A percentile compares a stretch with the other conserved stretches of the same genome.
These are phyloP conservation scores for Parapsyche elsis DNA, from an alignment of 1,140 invertebrate genomes.

Conservation along the genomic window DNA sequence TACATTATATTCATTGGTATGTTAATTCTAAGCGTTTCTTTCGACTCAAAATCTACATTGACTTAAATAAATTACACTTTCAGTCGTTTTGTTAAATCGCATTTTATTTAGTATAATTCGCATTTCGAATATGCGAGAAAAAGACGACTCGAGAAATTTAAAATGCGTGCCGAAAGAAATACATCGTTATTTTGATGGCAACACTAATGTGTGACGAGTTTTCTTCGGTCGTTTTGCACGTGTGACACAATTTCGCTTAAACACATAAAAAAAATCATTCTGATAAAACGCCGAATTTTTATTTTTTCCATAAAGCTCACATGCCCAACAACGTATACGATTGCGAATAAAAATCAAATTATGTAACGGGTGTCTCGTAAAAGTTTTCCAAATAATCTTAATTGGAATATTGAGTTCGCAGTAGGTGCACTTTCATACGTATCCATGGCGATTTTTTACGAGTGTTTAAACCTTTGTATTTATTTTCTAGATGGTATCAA, in stretches of 20 bases:
- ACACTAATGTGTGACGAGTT: background rate
- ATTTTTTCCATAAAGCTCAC: too few relatives aligned
- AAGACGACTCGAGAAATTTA: background rate
- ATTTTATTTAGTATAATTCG: too few relatives aligned
- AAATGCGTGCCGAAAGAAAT: background rate
- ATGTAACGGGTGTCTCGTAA: too few relatives aligned
- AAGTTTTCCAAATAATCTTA: too few relatives aligned
- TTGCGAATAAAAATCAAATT: too few relatives aligned
- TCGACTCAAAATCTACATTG: too few relatives aligned
- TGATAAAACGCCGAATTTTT: background rate
- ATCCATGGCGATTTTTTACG: background rate
- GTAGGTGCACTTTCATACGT: background rate
- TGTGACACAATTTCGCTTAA: background rate
- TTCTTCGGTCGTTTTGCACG: background rate
- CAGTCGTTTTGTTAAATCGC: too few relatives aligned
- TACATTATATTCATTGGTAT: too few relatives aligned
- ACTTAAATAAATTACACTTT: too few relatives aligned
- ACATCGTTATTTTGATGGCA: background rate
- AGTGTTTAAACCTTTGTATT: background rate
- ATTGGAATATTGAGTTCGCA: background rate
- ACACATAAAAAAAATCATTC: background rate
- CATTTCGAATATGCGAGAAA: too few relatives aligned
- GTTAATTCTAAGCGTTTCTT: too few relatives aligned
- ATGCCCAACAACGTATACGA: too few relatives aligned
- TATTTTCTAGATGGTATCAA: slow-evolving; percentile 45